Evolutionary conservation across 2,888 invertebrate species (phyloP), one percentile per base, ranked within the genome.

Genomic region (Disparrhopalites patrizii): DNA sequence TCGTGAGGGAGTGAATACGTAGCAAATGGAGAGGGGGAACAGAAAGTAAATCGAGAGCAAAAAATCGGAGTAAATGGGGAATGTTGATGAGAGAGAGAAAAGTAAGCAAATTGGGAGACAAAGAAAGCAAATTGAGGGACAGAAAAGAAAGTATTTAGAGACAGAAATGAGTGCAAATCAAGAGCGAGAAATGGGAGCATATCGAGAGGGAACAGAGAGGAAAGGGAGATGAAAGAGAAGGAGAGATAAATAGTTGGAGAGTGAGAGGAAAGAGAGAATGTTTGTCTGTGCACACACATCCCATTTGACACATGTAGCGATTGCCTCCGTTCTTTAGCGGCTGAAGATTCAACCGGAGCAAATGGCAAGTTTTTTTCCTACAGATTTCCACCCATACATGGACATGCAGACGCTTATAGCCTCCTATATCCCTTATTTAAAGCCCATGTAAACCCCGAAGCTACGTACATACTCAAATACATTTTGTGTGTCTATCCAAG

Each of bases 361-460:
- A 47, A 47, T 47, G 47, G 47, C 47, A 47, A 47, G 47, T 47
- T 47, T 8, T 47, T 47, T 25, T 47, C 20, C 47, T 25, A 47
- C 47, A 47, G 7, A 18, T 10, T 20, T 10, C 43, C 8, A 4
- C n/a, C 5, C 4, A n/a, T 10, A 5, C 23, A 47, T 25, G 23
- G 20, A 47, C 3, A 20, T n/a, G n/a, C n/a, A n/a, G n/a, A n/a
- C n/a, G n/a, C n/a, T n/a, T n/a, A n/a, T n/a, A n/a, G n/a, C n/a
- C n/a, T n/a, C n/a, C n/a, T n/a, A n/a, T n/a, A n/a, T n/a, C n/a
- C n/a, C n/a, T n/a, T n/a, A n/a, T n/a, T n/a, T n/a, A n/a, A n/a
- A 47, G 23, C 47, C 47, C 47, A 47, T 47, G 13, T n/a, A 23
- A n/a, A n/a, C 8, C 7, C 10, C 15, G 23, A 47, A 10, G 23